Conservation (phyloP, 2,888 invertebrate species). For the Magallana nippona region DNA sequence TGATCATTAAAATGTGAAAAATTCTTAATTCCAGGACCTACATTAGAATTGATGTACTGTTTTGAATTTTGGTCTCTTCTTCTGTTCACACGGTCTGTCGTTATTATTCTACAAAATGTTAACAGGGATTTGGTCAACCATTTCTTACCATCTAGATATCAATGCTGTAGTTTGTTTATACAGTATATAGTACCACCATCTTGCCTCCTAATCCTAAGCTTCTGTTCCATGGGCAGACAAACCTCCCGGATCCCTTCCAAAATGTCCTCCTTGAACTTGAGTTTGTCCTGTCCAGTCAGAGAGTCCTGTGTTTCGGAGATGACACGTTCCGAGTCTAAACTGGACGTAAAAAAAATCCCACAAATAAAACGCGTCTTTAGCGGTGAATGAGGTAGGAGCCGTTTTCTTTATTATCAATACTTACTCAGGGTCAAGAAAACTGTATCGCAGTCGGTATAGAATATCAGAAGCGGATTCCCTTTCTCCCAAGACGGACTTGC, state of each 20-base stretch:
- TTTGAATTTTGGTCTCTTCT: conserved; percentile 43
- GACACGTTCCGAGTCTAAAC: conserved; percentile 56
- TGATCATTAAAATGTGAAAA: too few relatives aligned
- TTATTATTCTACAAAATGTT: conserved; percentile 44
- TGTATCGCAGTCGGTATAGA: conserved; percentile 8
- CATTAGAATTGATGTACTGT: conserved; percentile 48
- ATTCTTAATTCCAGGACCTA: not conserved
- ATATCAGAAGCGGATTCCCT: conserved; percentile 14
- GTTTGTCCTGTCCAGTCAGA: conserved; percentile 43
- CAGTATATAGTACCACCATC: not conserved
- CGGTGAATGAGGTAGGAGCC: not conserved
- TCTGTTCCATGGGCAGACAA: conserved; percentile 63
- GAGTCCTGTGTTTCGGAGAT: conserved; percentile 45
- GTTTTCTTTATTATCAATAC: not conserved
- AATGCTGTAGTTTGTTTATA: too few relatives aligned
- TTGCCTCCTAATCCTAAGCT: conserved; percentile 59
- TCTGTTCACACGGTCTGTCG: conserved; percentile 50
- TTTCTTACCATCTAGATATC: not conserved
- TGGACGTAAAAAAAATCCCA: conserved; percentile 38
- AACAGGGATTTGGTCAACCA: too few relatives aligned
- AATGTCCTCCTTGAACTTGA: conserved; percentile 54
- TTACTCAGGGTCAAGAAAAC: conserved; percentile 26
- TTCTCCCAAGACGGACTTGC: not conserved
- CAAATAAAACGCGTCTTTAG: not conserved
- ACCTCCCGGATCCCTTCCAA: conserved; percentile 60